Conservation (phyloP, 1,140 invertebrate genomes). For the Cyclargus thomasi region DNA sequence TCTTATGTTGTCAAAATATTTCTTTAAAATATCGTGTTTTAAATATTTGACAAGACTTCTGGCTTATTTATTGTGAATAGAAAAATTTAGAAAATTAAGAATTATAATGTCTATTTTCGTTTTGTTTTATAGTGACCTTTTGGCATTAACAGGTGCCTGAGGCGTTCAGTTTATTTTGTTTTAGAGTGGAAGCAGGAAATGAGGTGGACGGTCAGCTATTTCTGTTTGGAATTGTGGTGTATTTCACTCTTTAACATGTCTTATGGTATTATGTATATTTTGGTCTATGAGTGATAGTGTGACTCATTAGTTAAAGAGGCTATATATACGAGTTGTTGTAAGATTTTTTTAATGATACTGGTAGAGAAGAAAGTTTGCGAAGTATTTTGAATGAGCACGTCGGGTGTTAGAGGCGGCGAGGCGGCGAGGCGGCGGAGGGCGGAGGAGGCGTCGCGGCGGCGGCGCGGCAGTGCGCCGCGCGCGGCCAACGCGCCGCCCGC, state of each 20-base stretch:
- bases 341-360: slow-evolving; percentile 37
- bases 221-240: neutral
- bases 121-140: neutral
- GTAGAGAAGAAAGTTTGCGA: slow-evolving; percentile 47
- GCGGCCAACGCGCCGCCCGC: slow-evolving; percentile 51
- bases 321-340: too few relatives aligned
- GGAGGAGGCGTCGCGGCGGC: slow-evolving; percentile 54
- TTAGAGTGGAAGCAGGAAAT: neutral
- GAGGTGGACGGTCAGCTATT: neutral
- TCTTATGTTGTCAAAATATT: neutral
- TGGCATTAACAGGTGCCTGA: slow-evolving; percentile 1
- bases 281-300: too few relatives aligned
- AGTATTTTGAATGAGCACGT: slow-evolving; percentile 61
- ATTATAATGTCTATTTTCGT: neutral
- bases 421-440: slow-evolving; percentile 41
- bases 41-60: neutral
- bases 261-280: too few relatives aligned
- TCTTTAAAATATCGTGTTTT: neutral
- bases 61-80: neutral
- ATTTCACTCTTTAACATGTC: too few relatives aligned
- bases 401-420: slow-evolving; percentile 28
- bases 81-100: neutral
- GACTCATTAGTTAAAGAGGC: too few relatives aligned
- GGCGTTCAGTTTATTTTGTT: neutral
- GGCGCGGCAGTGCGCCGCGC: slow-evolving; percentile 61